Conservation (phyloP, 1,140 invertebrate genomes). For the Trialeurodes vaporariorum region DNA sequence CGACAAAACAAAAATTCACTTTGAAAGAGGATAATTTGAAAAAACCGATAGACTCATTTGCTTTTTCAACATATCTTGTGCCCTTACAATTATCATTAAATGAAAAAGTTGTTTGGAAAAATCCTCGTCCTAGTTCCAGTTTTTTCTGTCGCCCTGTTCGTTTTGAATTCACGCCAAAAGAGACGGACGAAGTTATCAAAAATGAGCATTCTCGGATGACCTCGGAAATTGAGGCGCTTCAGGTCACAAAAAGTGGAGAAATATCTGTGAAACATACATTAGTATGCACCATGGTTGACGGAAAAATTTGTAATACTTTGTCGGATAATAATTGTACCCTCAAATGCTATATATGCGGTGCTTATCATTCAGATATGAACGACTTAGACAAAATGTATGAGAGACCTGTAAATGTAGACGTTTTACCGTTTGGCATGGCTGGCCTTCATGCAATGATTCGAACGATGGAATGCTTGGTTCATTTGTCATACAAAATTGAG, state of each 20-base stretch:
- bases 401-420: background rate
- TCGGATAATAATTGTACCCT: background rate
- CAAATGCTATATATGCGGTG: constrained; percentile 3
- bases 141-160: constrained; percentile 4
- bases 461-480: constrained; percentile 4
- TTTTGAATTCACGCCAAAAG: constrained; percentile 8
- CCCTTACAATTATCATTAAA: too few species aligned
- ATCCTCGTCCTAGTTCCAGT: background rate
- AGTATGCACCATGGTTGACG: constrained; percentile 6
- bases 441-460: constrained; percentile 4
- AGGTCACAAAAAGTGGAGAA: constrained; percentile 3
- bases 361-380: background rate
- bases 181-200: constrained; percentile 5
- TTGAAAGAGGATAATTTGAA: background rate
- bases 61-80: too few species aligned
- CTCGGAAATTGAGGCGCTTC: background rate
- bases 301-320: constrained; percentile 8
- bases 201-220: constrained; percentile 4
- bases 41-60: constrained; percentile 9
- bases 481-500: background rate
- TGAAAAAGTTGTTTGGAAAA: constrained; percentile 7
- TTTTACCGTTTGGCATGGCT: constrained; percentile 3
- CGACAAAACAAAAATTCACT: constrained; percentile 7
- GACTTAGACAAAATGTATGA: background rate
- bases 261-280: constrained; percentile 5